phyloP scores from a whole-genome alignment of 2,888 invertebrate species.

The Epiblema foenella region DNA sequence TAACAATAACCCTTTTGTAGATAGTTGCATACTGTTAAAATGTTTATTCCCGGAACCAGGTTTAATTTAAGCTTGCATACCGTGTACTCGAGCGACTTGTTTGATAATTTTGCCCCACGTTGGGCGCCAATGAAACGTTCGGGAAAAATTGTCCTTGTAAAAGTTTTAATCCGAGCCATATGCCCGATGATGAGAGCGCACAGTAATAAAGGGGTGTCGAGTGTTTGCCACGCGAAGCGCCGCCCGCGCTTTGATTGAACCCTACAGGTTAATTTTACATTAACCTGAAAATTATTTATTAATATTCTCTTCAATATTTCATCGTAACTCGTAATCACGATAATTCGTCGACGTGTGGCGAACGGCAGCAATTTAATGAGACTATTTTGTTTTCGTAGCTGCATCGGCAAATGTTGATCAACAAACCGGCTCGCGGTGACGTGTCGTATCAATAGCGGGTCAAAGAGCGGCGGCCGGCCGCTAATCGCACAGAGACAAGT shows the following conservation, averaged over 20 bases:
- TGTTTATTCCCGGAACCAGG: slow-evolving; percentile 8
- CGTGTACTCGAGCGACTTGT: slow-evolving; percentile 26
- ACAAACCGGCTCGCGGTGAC: slow-evolving; percentile 45
- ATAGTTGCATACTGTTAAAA: background rate
- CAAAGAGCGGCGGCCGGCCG: slow-evolving; percentile 63
- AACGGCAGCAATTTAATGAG: slow-evolving; percentile 3
- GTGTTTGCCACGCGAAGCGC: slow-evolving; percentile 57
- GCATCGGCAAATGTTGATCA: slow-evolving; percentile 27
- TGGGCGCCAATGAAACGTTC: slow-evolving; percentile 65
- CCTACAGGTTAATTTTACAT: slow-evolving; percentile 46
- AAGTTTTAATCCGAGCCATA: slow-evolving; percentile 77
- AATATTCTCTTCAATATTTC: too few species aligned
- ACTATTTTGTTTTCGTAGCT: slow-evolving; percentile 14
- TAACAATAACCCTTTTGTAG: background rate
- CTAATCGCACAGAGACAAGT: slow-evolving; percentile 78
- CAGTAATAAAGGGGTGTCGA: slow-evolving; percentile 82
- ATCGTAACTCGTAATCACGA: slow-evolving; percentile 36
- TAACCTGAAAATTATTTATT: slow-evolving; percentile 46
- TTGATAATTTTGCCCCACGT: slow-evolving; percentile 52
- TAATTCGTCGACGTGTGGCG: slow-evolving; percentile 8
- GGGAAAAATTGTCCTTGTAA: slow-evolving; percentile 63
- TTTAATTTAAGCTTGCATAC: slow-evolving; percentile 24
- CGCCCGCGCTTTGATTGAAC: slow-evolving; percentile 8
- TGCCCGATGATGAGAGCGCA: slow-evolving; percentile 73
- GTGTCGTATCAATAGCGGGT: slow-evolving; percentile 61